Evolutionary conservation across 2,888 invertebrate genomes (phyloP), one percentile per base, ranked within the genome.

Genomic region (Willowsia nigromaculata): DNA sequence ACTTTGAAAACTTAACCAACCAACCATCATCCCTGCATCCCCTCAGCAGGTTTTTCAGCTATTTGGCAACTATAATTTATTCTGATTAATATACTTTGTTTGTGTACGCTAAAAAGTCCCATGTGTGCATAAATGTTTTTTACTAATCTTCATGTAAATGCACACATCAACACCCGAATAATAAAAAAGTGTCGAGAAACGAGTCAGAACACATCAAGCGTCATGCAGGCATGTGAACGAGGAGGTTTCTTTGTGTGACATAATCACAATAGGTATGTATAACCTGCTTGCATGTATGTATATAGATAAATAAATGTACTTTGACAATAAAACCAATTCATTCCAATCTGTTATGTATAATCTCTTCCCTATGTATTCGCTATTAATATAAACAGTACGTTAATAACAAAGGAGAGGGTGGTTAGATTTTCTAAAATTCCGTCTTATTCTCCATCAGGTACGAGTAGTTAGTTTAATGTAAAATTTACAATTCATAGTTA

Each of bases 1-100:
- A 86, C 85, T 86, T 87, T 87, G 87, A 87, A 81, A 87, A 80
- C 68, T 27, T 40, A 50, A 30, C 37, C 18, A 40, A 40, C 74
- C 53, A 50, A 30, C 37, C 18, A 40, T 56, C 74, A 25, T 78
- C 68, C 56, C n/a, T n/a, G n/a, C n/a, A n/a, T n/a, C n/a, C n/a
- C n/a, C 40, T 71, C 68, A 81, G 37, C 80, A 81, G 81, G 85
- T 80, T 78, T 65, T 85, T 62, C 9, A 47, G 47, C 30, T 30
- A 30, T 82, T 65, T 30, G 62, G 43, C 62, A 43, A 82, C 59
- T 82, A 27, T 74, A 74, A 43, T 74, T 47, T 74, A 74, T 47
- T 43, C 33, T 74, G 74, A 74, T 74, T 74, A 74, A 74, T 74
- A 47, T 9, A 43, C 13, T 43, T 9, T 43, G 43, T 22, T 59